These are phyloP conservation scores for Drosophila conformis DNA, from an alignment of 2,888 invertebrate species.

Conservation along the genomic window DNA sequence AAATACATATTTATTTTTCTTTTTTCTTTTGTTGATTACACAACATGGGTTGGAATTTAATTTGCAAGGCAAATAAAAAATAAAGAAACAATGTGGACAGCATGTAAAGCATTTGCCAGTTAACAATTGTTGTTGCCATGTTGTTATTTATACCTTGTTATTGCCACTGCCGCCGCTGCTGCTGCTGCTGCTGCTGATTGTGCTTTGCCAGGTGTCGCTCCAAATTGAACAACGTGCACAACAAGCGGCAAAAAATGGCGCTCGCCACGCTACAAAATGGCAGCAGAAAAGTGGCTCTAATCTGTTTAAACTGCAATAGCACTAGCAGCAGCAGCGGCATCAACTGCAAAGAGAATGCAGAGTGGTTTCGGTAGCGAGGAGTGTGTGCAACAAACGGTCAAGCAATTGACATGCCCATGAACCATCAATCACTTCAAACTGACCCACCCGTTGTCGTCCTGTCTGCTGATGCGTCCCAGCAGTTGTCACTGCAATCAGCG, in stretches of 20 bases:
- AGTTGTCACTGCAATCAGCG: slow-evolving; percentile 67
- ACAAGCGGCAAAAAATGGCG: slow-evolving; percentile 72
- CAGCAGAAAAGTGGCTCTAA: slow-evolving; percentile 73
- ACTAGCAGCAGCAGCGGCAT: slow-evolving; percentile 16
- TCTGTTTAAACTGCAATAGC: slow-evolving; percentile 76
- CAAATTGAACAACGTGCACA: slow-evolving; percentile 72
- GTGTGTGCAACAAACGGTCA: slow-evolving; percentile 58
- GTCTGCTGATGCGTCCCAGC: slow-evolving; percentile 37
- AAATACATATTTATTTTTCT: not conserved
- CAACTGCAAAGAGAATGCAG: slow-evolving; percentile 20
- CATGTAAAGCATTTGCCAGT: slow-evolving; percentile 67
- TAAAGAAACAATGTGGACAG: slow-evolving; percentile 36
- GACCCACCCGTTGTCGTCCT: slow-evolving; percentile 12
- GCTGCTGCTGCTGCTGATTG: slow-evolving; percentile 36
- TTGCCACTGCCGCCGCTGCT: not conserved
- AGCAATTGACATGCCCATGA: slow-evolving; percentile 76
- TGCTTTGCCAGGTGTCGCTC: slow-evolving; percentile 66
- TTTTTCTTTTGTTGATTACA: slow-evolving; percentile 67
- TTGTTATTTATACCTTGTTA: slow-evolving; percentile 7
- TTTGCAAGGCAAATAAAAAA: slow-evolving; percentile 70
- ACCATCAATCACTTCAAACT: slow-evolving; percentile 75
- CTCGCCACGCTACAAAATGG: slow-evolving; percentile 33
- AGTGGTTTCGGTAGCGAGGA: slow-evolving; percentile 11
- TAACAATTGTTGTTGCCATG: slow-evolving; percentile 16
- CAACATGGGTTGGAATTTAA: slow-evolving; percentile 76